These are phyloP conservation scores for Eristalis pertinax DNA, from an alignment of 2,888 invertebrate species.

Conservation along the genomic window DNA sequence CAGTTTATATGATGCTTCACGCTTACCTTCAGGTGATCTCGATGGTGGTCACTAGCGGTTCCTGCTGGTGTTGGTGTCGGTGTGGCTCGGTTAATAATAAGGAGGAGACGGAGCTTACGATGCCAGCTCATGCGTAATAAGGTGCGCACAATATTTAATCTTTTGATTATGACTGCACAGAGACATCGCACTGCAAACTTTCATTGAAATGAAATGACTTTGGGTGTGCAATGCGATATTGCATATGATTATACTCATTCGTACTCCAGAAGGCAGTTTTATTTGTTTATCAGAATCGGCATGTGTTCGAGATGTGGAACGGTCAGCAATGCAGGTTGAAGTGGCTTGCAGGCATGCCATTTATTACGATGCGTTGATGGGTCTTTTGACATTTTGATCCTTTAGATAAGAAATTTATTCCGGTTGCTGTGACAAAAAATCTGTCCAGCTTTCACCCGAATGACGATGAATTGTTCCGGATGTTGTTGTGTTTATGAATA, in stretches of 20 bases:
- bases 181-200: constrained; percentile 31
- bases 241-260: constrained; percentile 11
- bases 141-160: constrained; percentile 67
- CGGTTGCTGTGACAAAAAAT: too few relatives aligned
- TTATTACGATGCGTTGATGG: too few relatives aligned
- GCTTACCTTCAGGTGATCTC: constrained; percentile 56
- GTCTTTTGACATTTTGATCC: too few relatives aligned
- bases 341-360: too few relatives aligned
- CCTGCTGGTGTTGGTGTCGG: neutral
- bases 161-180: constrained; percentile 56
- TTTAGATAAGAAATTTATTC: too few relatives aligned
- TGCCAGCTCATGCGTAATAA: constrained; percentile 65
- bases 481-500: too few relatives aligned
- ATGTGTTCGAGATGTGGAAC: neutral
- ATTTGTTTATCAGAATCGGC: constrained; percentile 43
- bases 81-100: constrained; percentile 8
- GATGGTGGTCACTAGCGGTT: neutral
- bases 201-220: constrained; percentile 34
- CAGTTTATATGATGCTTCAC: constrained; percentile 57
- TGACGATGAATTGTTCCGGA: too few relatives aligned
- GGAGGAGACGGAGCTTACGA: constrained; percentile 30
- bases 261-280: constrained; percentile 18
- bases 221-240: constrained; percentile 8
- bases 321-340: neutral
- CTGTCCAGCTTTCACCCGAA: too few relatives aligned